Conservation (phyloP, 1,140 invertebrate genomes). For the Apis laboriosa region DNA sequence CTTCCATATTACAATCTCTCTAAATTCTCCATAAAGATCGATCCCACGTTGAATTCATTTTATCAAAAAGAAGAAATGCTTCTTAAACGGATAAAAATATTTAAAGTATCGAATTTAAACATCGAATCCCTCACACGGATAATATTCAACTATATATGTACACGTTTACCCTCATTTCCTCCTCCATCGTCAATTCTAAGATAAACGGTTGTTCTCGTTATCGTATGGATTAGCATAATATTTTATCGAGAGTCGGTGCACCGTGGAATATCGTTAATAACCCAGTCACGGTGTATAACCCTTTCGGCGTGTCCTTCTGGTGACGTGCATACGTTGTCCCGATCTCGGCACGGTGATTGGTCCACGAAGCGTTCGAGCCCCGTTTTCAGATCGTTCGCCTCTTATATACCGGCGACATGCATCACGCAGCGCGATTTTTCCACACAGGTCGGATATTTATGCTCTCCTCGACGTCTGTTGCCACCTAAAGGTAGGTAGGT, state of each 20-base stretch:
- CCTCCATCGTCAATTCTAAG: slow-evolving; percentile 14
- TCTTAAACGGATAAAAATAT: too few relatives aligned
- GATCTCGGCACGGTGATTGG: slow-evolving; percentile 17
- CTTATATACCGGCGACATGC: slow-evolving; percentile 14
- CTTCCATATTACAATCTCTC: too few relatives aligned
- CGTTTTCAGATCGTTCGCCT: slow-evolving; percentile 9
- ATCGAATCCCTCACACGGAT: too few relatives aligned
- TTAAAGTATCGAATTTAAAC: too few relatives aligned
- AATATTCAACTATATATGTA: too few relatives aligned
- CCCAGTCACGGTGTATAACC: slow-evolving; percentile 58
- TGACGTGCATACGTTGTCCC: slow-evolving; percentile 28
- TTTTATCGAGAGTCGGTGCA: slow-evolving; percentile 54
- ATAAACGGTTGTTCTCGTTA: slow-evolving; percentile 39
- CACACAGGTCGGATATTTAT: slow-evolving; percentile 26
- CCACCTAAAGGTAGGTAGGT: slow-evolving; percentile 51
- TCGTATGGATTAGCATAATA: slow-evolving; percentile 61
- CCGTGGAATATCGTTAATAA: slow-evolving; percentile 67
- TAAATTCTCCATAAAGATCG: too few relatives aligned
- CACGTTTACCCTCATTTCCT: too few relatives aligned
- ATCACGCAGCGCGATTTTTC: slow-evolving; percentile 22
- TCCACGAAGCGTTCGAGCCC: slow-evolving; percentile 3
- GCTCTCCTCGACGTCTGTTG: slow-evolving; percentile 34
- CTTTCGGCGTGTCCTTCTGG: slow-evolving; percentile 63
- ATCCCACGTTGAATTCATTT: too few relatives aligned
- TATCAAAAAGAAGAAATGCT: too few relatives aligned